A percentile compares a stretch with the other conserved stretches of the same genome.
Evolutionary conservation across 1,140 invertebrate species (phyloP).

Genomic region (Drosophila takahashii): DNA sequence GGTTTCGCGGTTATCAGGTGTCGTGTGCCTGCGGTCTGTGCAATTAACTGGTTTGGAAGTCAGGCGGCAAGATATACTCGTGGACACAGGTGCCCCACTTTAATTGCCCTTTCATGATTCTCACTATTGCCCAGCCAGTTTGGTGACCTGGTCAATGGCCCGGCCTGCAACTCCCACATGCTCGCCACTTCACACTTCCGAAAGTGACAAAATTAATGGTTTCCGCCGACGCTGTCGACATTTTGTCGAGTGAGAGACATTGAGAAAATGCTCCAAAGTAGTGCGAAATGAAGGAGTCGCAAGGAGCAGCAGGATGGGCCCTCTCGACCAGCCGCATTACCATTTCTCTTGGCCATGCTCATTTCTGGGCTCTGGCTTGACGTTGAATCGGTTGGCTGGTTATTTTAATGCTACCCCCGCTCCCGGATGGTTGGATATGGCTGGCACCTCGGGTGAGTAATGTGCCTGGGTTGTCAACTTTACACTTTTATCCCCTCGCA

Average conservation of each 20-base stretch:
- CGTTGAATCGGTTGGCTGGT: constrained; percentile 81
- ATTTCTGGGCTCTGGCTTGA: constrained; percentile 64
- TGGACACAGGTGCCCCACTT: constrained; percentile 60
- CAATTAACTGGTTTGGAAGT: constrained; percentile 75
- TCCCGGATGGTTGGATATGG: constrained; percentile 10
- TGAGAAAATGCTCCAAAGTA: constrained; percentile 64
- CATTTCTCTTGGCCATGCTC: constrained; percentile 79
- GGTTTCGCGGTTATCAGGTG: constrained; percentile 60
- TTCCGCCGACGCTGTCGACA: constrained; percentile 72
- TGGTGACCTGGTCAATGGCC: constrained; percentile 46
- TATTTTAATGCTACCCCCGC: constrained; percentile 71
- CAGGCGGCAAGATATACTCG: constrained; percentile 23
- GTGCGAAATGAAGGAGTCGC: constrained; percentile 44
- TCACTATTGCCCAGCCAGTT: constrained; percentile 54
- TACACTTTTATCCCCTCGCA: constrained; percentile 82
- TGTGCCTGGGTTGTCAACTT: constrained; percentile 82
- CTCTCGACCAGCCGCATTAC: constrained; percentile 66
- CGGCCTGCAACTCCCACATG: constrained; percentile 17
- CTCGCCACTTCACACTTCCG: constrained; percentile 55
- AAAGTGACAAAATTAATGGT: constrained; percentile 84
- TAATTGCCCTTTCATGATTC: constrained; percentile 79
- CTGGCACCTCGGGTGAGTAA: constrained; percentile 80
- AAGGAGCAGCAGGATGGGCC: constrained; percentile 1
- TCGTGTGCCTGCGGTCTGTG: constrained; percentile 53
- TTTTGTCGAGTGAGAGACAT: constrained; percentile 69